Conservation (phyloP, 2,113 vertebrate genomes). For the Pterophyllum scalare region DNA sequence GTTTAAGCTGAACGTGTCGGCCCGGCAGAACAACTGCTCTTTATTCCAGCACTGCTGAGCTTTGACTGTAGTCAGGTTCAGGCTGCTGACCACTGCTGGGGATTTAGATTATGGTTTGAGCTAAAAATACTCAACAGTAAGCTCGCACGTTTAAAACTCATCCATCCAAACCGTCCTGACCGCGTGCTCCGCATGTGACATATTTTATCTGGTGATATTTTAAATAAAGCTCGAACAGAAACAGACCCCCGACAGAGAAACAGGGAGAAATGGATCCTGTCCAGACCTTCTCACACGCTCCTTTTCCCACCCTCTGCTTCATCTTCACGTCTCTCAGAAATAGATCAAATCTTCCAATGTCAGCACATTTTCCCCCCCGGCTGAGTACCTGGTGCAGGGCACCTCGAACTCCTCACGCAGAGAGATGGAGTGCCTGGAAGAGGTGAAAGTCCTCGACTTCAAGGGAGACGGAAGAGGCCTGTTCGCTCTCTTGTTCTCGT, state of each 20-base stretch:
- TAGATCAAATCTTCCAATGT: conserved; percentile 10
- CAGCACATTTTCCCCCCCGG: conserved; percentile 8
- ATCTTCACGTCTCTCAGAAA: not conserved
- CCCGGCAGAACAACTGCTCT: not conserved
- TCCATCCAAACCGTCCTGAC: not conserved
- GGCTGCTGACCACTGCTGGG: not conserved
- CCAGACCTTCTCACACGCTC: not conserved
- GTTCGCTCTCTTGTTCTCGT: not conserved
- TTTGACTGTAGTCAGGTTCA: not conserved
- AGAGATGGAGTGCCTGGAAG: conserved; percentile 6
- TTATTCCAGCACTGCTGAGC: too few relatives aligned
- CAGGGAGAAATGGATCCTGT: not conserved
- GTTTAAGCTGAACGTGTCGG: not conserved
- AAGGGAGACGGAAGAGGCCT: not conserved
- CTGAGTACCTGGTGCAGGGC: conserved; percentile 3
- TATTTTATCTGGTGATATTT: accelerated
- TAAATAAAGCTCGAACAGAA: not conserved
- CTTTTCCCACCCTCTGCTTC: not conserved
- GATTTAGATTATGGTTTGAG: not conserved
- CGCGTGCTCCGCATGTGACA: not conserved
- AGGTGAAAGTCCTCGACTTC: conserved; percentile 20
- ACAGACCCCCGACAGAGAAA: not conserved
- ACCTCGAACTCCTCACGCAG: not conserved
- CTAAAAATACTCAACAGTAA: not conserved
- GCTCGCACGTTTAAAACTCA: not conserved